Evolutionary conservation across 2,888 invertebrate species (phyloP).

Genomic region (Kuschelorhynchus macadamiae): DNA sequence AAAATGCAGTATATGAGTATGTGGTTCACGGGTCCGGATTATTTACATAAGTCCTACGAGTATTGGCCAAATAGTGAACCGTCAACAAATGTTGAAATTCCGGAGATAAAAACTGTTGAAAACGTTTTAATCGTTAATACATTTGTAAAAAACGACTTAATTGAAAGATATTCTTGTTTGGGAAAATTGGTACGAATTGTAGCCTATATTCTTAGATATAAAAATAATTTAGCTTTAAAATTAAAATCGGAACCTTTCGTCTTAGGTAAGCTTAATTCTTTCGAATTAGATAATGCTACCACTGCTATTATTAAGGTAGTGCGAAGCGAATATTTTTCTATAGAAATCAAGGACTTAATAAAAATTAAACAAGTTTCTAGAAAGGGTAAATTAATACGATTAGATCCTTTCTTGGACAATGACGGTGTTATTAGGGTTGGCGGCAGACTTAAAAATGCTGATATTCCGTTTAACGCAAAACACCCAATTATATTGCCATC

Average conservation of each 20-base stretch:
- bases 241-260: background rate
- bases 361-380: too few relatives aligned
- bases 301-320: conserved; percentile 7
- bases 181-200: conserved; percentile 10
- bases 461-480: too few relatives aligned
- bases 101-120: background rate
- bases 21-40: conserved; percentile 16
- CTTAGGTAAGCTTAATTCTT: background rate
- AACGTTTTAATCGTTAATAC: background rate
- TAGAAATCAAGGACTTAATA: too few relatives aligned
- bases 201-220: conserved; percentile 8
- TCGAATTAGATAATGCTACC: conserved; percentile 11
- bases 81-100: background rate
- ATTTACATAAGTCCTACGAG: background rate
- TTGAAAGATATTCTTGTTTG: conserved; percentile 8
- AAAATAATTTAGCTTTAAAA: conserved; percentile 4
- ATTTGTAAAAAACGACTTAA: background rate
- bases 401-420: too few relatives aligned
- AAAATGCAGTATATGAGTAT: background rate
- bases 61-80: conserved; percentile 4
- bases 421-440: too few relatives aligned
- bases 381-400: too few relatives aligned
- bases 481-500: too few relatives aligned
- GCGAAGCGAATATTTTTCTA: too few relatives aligned
- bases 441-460: too few relatives aligned